These are phyloP conservation scores for Dryocosmus kuriphilus DNA, from an alignment of 2,888 invertebrate genomes.

Conservation along the genomic window DNA sequence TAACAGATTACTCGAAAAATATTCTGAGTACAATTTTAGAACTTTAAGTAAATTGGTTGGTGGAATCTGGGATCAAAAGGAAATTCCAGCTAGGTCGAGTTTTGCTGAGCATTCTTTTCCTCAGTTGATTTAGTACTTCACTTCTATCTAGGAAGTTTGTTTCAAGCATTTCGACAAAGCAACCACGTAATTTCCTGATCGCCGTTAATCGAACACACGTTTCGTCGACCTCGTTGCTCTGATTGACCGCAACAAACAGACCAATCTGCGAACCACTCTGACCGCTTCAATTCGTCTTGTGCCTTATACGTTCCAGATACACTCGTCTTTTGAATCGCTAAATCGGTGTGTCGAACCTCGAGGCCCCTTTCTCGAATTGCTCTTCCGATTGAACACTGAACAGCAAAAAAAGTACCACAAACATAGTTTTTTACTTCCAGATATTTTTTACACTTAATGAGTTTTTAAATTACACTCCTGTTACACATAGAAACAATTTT, in stretches of 20 bases:
- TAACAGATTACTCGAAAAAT: neutral
- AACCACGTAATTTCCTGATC: conserved; percentile 39
- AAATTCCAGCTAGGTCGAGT: neutral
- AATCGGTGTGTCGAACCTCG: conserved; percentile 33
- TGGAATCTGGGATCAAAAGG: neutral
- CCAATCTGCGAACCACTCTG: conserved; percentile 34
- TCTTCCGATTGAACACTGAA: conserved; percentile 16
- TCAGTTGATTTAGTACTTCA: conserved; percentile 18
- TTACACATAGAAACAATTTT: neutral
- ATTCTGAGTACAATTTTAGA: neutral
- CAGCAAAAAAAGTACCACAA: neutral
- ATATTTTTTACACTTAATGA: conserved; percentile 5
- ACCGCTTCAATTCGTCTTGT: conserved; percentile 37
- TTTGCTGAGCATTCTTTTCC: conserved; percentile 1
- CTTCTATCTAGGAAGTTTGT: conserved; percentile 16
- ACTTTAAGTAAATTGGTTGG: neutral
- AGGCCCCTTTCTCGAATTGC: conserved; percentile 30
- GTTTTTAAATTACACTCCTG: conserved; percentile 16
- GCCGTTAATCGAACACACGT: conserved; percentile 39
- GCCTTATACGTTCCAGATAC: conserved; percentile 36
- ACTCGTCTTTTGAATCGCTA: conserved; percentile 36
- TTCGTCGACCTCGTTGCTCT: conserved; percentile 41
- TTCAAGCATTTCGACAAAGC: conserved; percentile 32
- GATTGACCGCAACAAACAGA: conserved; percentile 41
- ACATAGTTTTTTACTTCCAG: neutral